These are phyloP conservation scores for Steinernema carpocapsae DNA, from an alignment of 2,888 invertebrate species.

Conservation along the genomic window DNA sequence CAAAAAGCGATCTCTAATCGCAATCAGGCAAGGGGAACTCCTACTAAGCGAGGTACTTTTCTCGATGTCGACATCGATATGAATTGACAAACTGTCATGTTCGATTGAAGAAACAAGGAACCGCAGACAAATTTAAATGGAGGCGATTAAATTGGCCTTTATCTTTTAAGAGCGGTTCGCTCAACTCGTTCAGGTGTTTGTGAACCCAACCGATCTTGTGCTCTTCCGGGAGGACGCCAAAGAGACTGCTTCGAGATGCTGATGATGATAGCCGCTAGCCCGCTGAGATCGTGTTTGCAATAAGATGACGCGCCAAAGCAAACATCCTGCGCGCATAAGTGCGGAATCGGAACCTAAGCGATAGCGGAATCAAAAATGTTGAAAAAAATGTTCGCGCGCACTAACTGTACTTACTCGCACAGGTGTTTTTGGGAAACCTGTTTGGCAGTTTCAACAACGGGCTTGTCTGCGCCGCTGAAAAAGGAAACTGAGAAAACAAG, in stretches of 20 bases:
- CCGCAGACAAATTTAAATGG: too few species aligned
- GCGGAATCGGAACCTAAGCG: neutral
- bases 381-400: neutral
- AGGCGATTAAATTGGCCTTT: too few species aligned
- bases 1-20: too few species aligned
- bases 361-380: neutral
- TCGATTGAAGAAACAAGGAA: too few species aligned
- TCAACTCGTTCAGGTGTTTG: too few species aligned
- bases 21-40: too few species aligned
- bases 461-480: too few species aligned
- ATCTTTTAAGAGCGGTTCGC: too few species aligned
- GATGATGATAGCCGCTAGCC: constrained; percentile 3
- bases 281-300: neutral
- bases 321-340: neutral
- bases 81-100: neutral
- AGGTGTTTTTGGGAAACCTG: neutral
- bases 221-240: neutral
- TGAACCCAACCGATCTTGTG: too few species aligned
- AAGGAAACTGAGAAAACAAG: too few species aligned
- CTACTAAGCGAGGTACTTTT: too few species aligned
- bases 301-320: constrained; percentile 20
- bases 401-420: neutral
- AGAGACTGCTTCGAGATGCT: neutral
- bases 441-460: too few species aligned
- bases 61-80: neutral